Conservation (phyloP, 2,888 invertebrate species). For the Drosophila putrida region DNA sequence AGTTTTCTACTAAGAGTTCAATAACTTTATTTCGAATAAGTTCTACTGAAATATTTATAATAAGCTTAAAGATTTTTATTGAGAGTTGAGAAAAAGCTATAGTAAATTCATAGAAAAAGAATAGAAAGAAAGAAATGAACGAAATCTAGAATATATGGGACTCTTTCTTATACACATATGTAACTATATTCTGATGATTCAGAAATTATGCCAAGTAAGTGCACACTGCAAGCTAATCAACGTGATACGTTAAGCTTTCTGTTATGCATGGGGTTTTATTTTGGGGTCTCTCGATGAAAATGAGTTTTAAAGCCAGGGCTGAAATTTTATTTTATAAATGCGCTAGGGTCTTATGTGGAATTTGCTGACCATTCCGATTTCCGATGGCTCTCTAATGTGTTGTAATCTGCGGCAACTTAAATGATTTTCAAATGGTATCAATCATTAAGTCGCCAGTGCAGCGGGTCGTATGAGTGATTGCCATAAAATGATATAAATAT, state of each 20-base stretch:
- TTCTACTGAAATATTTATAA: neutral
- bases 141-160: too few species aligned
- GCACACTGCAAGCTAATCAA: conserved; percentile 17
- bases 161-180: too few species aligned
- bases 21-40: neutral
- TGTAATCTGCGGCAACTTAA: conserved; percentile 65
- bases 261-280: conserved; percentile 11
- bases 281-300: conserved; percentile 22
- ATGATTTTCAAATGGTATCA: conserved; percentile 67
- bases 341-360: conserved; percentile 32
- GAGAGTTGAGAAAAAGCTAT: neutral
- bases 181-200: conserved; percentile 5
- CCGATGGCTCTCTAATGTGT: conserved; percentile 48
- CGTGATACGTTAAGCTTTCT: conserved; percentile 32
- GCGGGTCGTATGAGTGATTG: conserved; percentile 66
- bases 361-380: conserved; percentile 69
- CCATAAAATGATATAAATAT: conserved; percentile 58
- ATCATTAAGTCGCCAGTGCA: conserved; percentile 62
- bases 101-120: too few species aligned
- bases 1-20: neutral
- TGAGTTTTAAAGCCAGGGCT: conserved; percentile 67
- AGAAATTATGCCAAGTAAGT: neutral
- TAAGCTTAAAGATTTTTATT: too few species aligned
- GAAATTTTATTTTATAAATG: conserved; percentile 6
- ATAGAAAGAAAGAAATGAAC: neutral